Conservation (phyloP, 2,888 invertebrate genomes). For the Chydorus sphaericus region DNA sequence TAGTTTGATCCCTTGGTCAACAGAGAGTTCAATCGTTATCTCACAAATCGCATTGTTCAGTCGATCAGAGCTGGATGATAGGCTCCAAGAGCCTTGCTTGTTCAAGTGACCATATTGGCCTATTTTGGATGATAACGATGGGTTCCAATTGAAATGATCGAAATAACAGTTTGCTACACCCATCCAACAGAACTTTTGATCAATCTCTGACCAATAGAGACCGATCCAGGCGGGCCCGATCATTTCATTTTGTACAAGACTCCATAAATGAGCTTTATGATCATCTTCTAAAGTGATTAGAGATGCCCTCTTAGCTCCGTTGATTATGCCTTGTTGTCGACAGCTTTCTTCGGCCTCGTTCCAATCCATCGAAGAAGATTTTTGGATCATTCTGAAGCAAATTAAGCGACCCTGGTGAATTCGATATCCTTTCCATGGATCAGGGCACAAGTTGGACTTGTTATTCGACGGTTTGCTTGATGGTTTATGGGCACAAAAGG, state of each 20-base stretch:
- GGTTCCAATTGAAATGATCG: neutral
- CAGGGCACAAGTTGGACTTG: slow-evolving; percentile 5
- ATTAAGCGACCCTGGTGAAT: neutral
- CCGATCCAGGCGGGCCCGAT: slow-evolving; percentile 9
- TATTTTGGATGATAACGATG: no score
- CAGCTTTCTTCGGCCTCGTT: neutral
- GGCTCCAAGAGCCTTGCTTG: no score
- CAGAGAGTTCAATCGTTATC: no score
- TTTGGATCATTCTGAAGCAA: neutral
- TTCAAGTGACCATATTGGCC: no score
- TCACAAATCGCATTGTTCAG: no score
- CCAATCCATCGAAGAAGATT: neutral
- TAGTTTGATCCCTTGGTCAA: no score
- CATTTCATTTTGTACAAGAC: no score
- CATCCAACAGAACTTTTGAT: neutral
- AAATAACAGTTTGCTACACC: neutral
- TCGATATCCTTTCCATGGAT: neutral
- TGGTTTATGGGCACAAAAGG: no score
- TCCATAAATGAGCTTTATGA: neutral
- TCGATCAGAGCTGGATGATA: neutral
- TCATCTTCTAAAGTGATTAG: neutral
- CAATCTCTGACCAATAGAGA: neutral
- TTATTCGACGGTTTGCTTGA: no score
- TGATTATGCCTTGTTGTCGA: neutral
- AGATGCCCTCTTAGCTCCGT: neutral